Evolutionary conservation across 2,888 invertebrate genomes (phyloP), one percentile per base, ranked within the genome.

Genomic region (Gasteruption jaculator): DNA sequence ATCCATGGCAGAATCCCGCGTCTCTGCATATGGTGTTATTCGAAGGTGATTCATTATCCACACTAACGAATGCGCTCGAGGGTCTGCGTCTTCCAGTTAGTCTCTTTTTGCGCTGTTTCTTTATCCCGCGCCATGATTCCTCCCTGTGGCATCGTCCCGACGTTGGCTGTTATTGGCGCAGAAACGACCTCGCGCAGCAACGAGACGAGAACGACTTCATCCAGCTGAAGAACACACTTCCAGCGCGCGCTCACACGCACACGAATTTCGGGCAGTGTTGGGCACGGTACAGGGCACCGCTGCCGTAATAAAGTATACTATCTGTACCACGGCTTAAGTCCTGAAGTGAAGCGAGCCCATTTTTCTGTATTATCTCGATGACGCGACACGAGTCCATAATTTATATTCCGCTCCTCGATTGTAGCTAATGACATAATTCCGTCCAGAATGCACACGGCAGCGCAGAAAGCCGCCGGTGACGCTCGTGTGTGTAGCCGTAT

Each of bases 291-390:
- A n/a, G n/a, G n/a, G n/a, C n/a, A n/a, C n/a, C n/a, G n/a, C n/a
- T n/a, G n/a, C n/a, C n/a, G n/a, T n/a, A n/a, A n/a, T n/a, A n/a
- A n/a, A n/a, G n/a, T n/a, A 32, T 19, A 41, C 43, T 38, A 24
- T 36, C 12, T 18, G 21, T 30, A 31, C 26, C 40, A 30, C 40
- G 51, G 54, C 58, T 60, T 57, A n/a, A n/a, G n/a, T n/a, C n/a
- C 57, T 52, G 53, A 56, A 54, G 45, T 45, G 51, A 52, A 56
- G 53, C 60, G n/a, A n/a, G n/a, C n/a, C n/a, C 60, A 62, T 65
- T 63, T 64, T 63, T 64, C 59, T 57, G 57, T 57, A 62, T 61
- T 62, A 64, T 63, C 57, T 59, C 62, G 59, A 60, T 60, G 58
- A 60, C 56, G 55, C 54, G 54, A 46, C 55, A 44, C 43, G 51